Base-by-base conservation (phyloP, 2,113 vertebrate species). In the Dipodomys ordii region DNA sequence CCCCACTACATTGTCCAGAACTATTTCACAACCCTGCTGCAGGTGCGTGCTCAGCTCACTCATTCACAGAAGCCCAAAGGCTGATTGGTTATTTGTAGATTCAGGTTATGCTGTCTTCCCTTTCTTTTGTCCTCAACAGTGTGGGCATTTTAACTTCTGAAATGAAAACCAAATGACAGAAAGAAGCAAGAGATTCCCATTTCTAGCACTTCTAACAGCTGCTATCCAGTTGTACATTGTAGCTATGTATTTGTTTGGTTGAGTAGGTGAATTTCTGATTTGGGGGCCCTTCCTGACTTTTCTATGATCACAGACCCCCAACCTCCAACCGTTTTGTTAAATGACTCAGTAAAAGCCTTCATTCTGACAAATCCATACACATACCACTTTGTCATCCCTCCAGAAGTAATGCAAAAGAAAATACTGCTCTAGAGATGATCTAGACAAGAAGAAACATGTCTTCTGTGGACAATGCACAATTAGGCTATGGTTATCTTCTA, bases 281-380 rank as follows among this genome's bases (percentile, higher is more conserved):
- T 44, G 22, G 27, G 44, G 90, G 32, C 22, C 28, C 16, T 80
- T 83, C 20, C 5, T 30, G 27, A 81, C n/a, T 64, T 72, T 83
- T 62, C 28, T n/a, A 6, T 78, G 57, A 6, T 88, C 90, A 82
- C 65, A 78, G n/a, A 44, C 0, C 27, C 15, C 46, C 39, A 2
- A 23, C 53, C 53, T 13, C 53, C 90, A 82, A 60, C 11, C 19
- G 5, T 77, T 83, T 76, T 19, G 28, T 73, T 84, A 83, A 89
- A 86, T 72, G 77, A 93, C 87, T 95, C 28, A 57, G 27, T 13
- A 88, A 11, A 93, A 94, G 64, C 22, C 39, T 19, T 77, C 39
- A 62, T 85, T 82, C 5, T 60, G 28, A 73, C 64, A 91, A 87
- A 91, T 83, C 49, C 71, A 80, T 30, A 79, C 62, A 84, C 1